These are phyloP conservation scores for Odontesthes bonariensis DNA, from an alignment of 2,113 vertebrate genomes.

Conservation along the genomic window DNA sequence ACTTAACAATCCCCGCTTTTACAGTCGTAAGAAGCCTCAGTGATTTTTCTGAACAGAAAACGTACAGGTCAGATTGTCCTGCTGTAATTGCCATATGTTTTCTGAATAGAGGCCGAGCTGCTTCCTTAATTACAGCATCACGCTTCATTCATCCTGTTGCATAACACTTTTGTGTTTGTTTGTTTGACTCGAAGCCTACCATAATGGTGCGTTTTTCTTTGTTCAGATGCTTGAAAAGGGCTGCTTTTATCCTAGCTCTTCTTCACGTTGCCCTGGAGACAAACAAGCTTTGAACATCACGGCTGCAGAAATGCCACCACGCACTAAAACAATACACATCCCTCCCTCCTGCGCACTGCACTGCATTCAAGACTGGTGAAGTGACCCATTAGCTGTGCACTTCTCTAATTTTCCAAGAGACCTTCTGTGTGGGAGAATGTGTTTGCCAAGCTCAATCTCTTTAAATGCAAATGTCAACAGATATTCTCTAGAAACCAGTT, in stretches of 20 bases:
- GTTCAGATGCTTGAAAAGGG: constrained; percentile 61
- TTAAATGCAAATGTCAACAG: neutral
- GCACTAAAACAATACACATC: constrained; percentile 40
- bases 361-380: constrained; percentile 50
- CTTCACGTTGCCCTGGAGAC: constrained; percentile 81
- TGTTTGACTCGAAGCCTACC: constrained; percentile 56
- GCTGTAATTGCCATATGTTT: constrained; percentile 4
- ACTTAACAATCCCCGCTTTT: constrained; percentile 31
- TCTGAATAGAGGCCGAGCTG: constrained; percentile 52
- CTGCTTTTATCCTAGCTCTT: constrained; percentile 60
- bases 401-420: constrained; percentile 31
- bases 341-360: constrained; percentile 33
- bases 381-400: constrained; percentile 42
- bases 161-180: constrained; percentile 75
- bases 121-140: constrained; percentile 67
- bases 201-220: constrained; percentile 51
- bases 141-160: constrained; percentile 61
- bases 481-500: neutral
- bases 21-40: constrained; percentile 37
- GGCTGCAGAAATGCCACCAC: constrained; percentile 66
- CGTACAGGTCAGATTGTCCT: constrained; percentile 39
- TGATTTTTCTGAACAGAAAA: constrained; percentile 41
- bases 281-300: constrained; percentile 54
- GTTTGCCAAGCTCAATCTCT: constrained; percentile 13
- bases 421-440: constrained; percentile 9